Base-by-base conservation (phyloP, 2,888 invertebrate genomes). In the Dynastes maya region DNA sequence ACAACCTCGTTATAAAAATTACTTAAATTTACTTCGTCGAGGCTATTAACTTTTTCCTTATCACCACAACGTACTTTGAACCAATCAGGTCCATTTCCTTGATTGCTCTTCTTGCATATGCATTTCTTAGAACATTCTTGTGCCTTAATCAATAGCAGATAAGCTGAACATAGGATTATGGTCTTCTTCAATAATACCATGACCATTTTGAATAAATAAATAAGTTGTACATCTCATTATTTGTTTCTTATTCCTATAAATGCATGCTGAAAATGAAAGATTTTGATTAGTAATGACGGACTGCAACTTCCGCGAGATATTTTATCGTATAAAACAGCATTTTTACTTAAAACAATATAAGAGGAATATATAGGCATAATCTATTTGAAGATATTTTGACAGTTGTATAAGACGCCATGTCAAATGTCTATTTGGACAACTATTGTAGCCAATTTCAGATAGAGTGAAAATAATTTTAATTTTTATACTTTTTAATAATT, bases 41-140 rank as follows among this genome's bases (percentile, higher is more conserved):
- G 87, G 84, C 92, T 92, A 37, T 90, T 90, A 80, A 94, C 90
- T 78, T 91, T 90, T 32, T 92, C 90, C 75, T 87, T 89, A 76
- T 92, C 92, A 2, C 92, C 92, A 86, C 94, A 94, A 85, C 91
- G 92, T 77, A 94, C 89, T 86, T 91, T 91, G 77, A 93, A 85
- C 84, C 91, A 91, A 81, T 93, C 92, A 0, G 90, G 91, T 81
- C 89, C 90, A 80, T 89, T 89, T 75, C 84, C 83, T 81, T 88
- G 88, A 77, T 90, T 90, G 80, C 90, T 91, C 40, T 89, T 88
- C 65, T 90, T 91, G 85, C 92, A 93, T 80, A 88, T 89, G 81
- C 92, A 92, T 82, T 90, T 91, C 80, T 90, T 90, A 2, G 90
- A 89, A 86, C 93, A 93, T 80, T 82, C 74, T 55, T 84, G 82